phyloP scores from a whole-genome alignment of 2,888 invertebrate species.

The Aporophyla lueneburgensis region DNA sequence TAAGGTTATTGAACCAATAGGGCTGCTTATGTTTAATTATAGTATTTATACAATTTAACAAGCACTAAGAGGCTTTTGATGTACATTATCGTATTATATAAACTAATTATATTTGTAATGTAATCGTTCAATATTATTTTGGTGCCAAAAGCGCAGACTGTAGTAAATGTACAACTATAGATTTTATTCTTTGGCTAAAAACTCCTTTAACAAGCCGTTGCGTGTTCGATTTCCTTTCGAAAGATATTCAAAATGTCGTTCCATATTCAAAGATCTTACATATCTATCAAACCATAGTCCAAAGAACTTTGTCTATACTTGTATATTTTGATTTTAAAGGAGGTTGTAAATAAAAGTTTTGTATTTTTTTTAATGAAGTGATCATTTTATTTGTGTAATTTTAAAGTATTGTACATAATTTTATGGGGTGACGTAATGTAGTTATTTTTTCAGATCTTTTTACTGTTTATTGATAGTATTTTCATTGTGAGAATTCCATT shows the following conservation, averaged over 20 bases:
- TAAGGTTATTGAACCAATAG: slow-evolving; percentile 13
- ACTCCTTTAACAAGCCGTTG: not conserved
- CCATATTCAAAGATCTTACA: slow-evolving; percentile 30
- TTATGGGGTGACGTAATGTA: slow-evolving; percentile 55
- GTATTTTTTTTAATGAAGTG: slow-evolving; percentile 55
- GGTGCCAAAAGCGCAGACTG: slow-evolving; percentile 75
- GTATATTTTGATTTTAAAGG: slow-evolving; percentile 36
- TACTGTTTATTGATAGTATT: slow-evolving; percentile 55
- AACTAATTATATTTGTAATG: slow-evolving; percentile 40
- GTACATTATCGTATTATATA: slow-evolving; percentile 59
- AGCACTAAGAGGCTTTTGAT: slow-evolving; percentile 67
- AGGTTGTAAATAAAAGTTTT: slow-evolving; percentile 62
- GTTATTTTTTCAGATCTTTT: slow-evolving; percentile 64
- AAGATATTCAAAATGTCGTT: slow-evolving; percentile 20
- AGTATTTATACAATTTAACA: slow-evolving; percentile 22
- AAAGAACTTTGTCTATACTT: slow-evolving; percentile 39
- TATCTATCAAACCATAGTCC: slow-evolving; percentile 33
- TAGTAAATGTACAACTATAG: slow-evolving; percentile 47
- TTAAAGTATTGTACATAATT: slow-evolving; percentile 57
- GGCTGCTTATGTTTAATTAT: slow-evolving; percentile 38
- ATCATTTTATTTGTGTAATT: slow-evolving; percentile 50
- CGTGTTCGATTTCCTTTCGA: slow-evolving; percentile 20
- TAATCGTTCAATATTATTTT: slow-evolving; percentile 68
- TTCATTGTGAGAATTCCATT: slow-evolving; percentile 43
- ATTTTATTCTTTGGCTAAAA: slow-evolving; percentile 32